These are phyloP conservation scores for Antennarius striatus DNA, from an alignment of 2,113 vertebrate species.

Conservation along the genomic window DNA sequence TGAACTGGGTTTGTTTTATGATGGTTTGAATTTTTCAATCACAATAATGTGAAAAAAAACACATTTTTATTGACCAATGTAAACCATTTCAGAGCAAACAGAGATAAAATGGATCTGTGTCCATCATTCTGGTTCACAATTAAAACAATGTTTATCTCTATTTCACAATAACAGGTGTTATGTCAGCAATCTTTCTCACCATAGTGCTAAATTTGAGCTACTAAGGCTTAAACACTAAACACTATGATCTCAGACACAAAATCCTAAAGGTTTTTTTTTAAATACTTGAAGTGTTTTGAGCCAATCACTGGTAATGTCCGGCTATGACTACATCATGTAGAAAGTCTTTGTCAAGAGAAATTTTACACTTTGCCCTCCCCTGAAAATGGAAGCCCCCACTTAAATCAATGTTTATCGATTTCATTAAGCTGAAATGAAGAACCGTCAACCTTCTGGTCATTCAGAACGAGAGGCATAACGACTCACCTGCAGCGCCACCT, in stretches of 20 bases:
- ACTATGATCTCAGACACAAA: neutral
- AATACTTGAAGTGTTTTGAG: neutral
- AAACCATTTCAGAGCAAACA: too few species aligned
- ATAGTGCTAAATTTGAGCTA: too few species aligned
- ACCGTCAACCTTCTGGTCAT: constrained; percentile 20
- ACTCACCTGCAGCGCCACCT: constrained; percentile 51
- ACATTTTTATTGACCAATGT: too few species aligned
- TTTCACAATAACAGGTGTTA: too few species aligned
- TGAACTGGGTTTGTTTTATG: neutral
- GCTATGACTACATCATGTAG: neutral
- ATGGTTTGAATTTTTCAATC: neutral
- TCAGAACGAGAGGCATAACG: neutral
- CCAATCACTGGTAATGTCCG: neutral
- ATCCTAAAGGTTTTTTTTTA: too few species aligned
- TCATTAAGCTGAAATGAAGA: constrained; percentile 57
- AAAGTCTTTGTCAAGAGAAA: constrained; percentile 36
- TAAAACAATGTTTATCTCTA: too few species aligned
- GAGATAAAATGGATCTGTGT: too few species aligned
- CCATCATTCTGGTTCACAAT: too few species aligned
- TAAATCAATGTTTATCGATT: constrained; percentile 63
- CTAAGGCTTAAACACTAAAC: too few species aligned
- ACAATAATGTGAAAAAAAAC: neutral
- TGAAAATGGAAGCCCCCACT: constrained; percentile 30
- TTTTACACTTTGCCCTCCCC: constrained; percentile 16
- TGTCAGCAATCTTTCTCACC: too few species aligned